Evolutionary conservation across 2,888 invertebrate species (phyloP), one percentile per base, ranked within the genome.

Genomic region (Gymnocheta viridis): DNA sequence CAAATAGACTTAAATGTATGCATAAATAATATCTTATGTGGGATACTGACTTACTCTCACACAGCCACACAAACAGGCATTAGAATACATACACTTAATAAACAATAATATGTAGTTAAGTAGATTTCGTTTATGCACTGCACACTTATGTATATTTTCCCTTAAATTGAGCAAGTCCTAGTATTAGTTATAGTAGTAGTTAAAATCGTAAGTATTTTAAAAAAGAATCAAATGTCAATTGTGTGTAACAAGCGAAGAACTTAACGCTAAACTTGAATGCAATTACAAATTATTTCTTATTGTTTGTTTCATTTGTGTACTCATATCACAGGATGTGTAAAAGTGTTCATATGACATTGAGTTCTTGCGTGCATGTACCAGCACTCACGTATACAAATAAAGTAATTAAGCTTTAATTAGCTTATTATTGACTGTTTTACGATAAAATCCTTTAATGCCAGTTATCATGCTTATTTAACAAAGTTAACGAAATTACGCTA

Each of bases 201-300:
- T 35, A 56, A 47, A 35, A 69, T 64, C 62, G 56, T 22, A 76
- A 82, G 74, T 62, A 81, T 67, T 76, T 69, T 62, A 44, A 67
- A 27, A 74, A 64, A 47, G 62, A 74, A 64, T 82, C 74, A 76
- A 62, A 69, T 35, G 69, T 74, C 74, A 69, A 82, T 82, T 82
- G 62, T 69, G 47, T 27, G 62, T 69, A 81, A 82, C 81, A 82
- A 76, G 58, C 81, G 47, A 76, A 76, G 54, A 81, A 82, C 69
- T 82, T 82, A 82, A 82, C 74, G 64, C 62, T 64, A 62, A 72
- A 76, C 62, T 76, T 82, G 76, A 76, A 82, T 82, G 62, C 81
- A 82, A 76, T 76, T 82, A 82, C 62, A 47, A 56, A 67, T 56
- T 62, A 72, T 62, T 74, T 69, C 22, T 60, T 47, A 62, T 76